These are phyloP conservation scores for Minunthozetes semirufus DNA, from an alignment of 2,888 invertebrate species.

Conservation along the genomic window DNA sequence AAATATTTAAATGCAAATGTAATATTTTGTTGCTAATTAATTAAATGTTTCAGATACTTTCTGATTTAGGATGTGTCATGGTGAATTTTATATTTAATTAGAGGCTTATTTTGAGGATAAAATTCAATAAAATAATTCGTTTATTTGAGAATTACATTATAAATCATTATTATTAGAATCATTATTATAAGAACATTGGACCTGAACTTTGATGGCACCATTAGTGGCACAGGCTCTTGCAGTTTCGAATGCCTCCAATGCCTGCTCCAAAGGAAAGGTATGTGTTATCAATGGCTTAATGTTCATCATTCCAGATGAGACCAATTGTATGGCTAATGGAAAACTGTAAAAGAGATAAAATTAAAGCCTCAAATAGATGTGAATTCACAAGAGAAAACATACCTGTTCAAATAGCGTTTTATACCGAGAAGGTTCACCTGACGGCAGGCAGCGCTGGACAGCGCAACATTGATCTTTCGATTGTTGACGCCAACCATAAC, in stretches of 20 bases:
- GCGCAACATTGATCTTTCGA: neutral
- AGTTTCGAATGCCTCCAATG: constrained; percentile 29
- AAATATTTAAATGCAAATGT: too few relatives aligned
- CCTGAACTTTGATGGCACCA: neutral
- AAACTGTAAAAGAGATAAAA: too few relatives aligned
- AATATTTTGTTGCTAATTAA: too few relatives aligned
- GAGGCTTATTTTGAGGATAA: too few relatives aligned
- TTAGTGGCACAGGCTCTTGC: neutral
- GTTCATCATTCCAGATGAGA: constrained; percentile 16
- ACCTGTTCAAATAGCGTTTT: constrained; percentile 34
- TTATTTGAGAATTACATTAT: too few relatives aligned
- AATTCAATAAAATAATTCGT: too few relatives aligned
- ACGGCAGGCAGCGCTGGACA: constrained; percentile 24
- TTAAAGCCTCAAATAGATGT: neutral
- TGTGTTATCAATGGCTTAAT: constrained; percentile 33
- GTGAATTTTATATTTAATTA: too few relatives aligned
- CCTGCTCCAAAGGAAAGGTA: constrained; percentile 15
- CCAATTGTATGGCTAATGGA: constrained; percentile 36
- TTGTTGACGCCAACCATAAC: neutral
- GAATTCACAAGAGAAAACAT: neutral
- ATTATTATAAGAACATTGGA: neutral
- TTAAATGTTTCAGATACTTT: too few relatives aligned
- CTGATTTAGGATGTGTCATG: too few relatives aligned
- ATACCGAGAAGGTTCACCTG: constrained; percentile 32
- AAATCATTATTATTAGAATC: too few relatives aligned